Evolutionary conservation across 1,140 invertebrate genomes (phyloP).

Genomic region (Lucilia cuprina): DNA sequence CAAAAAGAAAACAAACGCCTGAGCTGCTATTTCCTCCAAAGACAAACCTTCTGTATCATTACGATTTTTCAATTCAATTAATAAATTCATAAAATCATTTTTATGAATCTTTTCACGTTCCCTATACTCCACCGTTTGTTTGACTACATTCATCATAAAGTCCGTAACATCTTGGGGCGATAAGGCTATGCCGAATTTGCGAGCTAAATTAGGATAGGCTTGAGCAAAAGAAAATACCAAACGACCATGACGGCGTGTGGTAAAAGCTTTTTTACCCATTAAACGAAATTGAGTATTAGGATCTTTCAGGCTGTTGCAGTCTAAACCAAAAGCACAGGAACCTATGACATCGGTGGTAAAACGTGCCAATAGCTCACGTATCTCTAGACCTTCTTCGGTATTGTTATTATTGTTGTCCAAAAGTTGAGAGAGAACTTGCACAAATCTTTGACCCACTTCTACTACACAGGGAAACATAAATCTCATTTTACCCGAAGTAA

Average conservation of each 20-base stretch:
- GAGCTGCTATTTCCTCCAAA: constrained; percentile 61
- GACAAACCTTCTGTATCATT: constrained; percentile 43
- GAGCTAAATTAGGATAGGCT: constrained; percentile 44
- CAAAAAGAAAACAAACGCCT: constrained; percentile 70
- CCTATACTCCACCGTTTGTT: constrained; percentile 63
- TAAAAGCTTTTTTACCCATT: constrained; percentile 51
- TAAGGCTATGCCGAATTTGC: constrained; percentile 47
- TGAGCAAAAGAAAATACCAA: constrained; percentile 42
- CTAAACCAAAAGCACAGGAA: constrained; percentile 68
- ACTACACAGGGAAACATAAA: constrained; percentile 63
- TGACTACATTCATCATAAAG: constrained; percentile 64
- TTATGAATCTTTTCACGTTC: constrained; percentile 62
- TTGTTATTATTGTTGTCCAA: constrained; percentile 7
- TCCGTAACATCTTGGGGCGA: constrained; percentile 60
- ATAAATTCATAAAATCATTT: constrained; percentile 41
- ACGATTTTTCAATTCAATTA: constrained; percentile 46
- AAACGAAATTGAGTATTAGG: constrained; percentile 65
- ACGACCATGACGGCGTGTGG: constrained; percentile 39
- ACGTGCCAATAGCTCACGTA: constrained; percentile 62
- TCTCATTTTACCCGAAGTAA: constrained; percentile 68
- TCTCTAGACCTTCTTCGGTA: constrained; percentile 38
- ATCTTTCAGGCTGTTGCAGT: constrained; percentile 66
- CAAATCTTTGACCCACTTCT: constrained; percentile 53
- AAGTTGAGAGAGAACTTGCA: constrained; percentile 47
- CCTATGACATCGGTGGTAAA: constrained; percentile 71